Percentiles rank a stretch among this genome's conserved stretches.
Evolutionary conservation across 2,888 invertebrate species (phyloP).

Genomic region (Clunio marinus): DNA sequence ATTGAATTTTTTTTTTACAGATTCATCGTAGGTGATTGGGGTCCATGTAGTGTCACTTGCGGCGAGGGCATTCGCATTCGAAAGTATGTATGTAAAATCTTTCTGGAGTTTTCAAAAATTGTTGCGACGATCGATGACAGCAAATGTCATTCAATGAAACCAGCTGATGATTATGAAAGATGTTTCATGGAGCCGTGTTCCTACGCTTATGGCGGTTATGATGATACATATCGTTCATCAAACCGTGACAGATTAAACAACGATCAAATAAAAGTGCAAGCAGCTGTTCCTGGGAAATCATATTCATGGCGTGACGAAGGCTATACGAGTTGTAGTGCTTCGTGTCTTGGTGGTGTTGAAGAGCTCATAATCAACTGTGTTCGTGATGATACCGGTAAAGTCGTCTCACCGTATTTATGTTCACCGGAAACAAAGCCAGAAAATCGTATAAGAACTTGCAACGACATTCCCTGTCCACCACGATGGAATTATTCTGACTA

Average conservation of each 20-base stretch:
- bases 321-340: constrained; percentile 89
- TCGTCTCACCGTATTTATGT: constrained; percentile 83
- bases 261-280: constrained; percentile 61
- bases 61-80: constrained; percentile 84
- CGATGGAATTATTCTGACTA: constrained; percentile 90
- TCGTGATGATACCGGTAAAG: constrained; percentile 78
- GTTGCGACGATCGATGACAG: constrained; percentile 82
- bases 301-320: constrained; percentile 88
- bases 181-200: constrained; percentile 77
- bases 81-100: constrained; percentile 91
- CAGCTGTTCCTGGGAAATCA: constrained; percentile 71
- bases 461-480: constrained; percentile 93
- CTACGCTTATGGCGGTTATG: constrained; percentile 58
- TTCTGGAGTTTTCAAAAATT: constrained; percentile 84
- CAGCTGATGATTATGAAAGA: constrained; percentile 72
- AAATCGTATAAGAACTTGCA: constrained; percentile 82
- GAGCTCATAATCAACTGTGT: constrained; percentile 86
- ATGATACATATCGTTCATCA: constrained; percentile 49
- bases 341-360: constrained; percentile 84
- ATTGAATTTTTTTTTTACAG: constrained; percentile 52
- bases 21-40: constrained; percentile 90
- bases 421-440: constrained; percentile 83
- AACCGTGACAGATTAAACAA: constrained; percentile 41
- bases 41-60: constrained; percentile 85
- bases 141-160: constrained; percentile 82